Percentiles rank a stretch among this genome's conserved stretches.
These are phyloP conservation scores for Pempheris klunzingeri DNA, from an alignment of 2,797 vertebrate genomes.

Conservation along the genomic window DNA sequence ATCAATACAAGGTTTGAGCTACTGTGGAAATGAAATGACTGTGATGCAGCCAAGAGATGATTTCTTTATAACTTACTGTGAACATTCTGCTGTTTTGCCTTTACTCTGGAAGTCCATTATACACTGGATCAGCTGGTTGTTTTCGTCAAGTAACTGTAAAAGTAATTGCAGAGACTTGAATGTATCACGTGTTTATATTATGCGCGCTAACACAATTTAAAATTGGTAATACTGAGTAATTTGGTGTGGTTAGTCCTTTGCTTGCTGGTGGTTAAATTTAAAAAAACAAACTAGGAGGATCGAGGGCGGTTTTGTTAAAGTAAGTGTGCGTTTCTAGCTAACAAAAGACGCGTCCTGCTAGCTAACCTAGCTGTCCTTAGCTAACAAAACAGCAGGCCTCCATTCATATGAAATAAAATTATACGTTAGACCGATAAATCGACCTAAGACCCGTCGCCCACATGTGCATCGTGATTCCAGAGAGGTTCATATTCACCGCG, in stretches of 20 bases:
- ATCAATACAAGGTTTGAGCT: background rate
- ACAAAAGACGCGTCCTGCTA: slow-evolving; percentile 82
- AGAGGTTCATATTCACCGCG: slow-evolving; percentile 80
- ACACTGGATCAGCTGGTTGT: slow-evolving; percentile 99
- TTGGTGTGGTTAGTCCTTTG: accelerated
- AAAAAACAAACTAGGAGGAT: slow-evolving; percentile 24
- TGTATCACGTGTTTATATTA: background rate
- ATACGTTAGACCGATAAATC: background rate
- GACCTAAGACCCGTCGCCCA: background rate
- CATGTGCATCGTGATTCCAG: slow-evolving; percentile 39
- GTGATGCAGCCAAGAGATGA: accelerated
- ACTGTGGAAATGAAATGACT: background rate
- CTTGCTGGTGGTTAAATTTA: background rate
- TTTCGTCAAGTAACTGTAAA: slow-evolving; percentile 97
- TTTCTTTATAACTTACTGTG: slow-evolving; percentile 92
- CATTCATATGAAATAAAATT: slow-evolving; percentile 51
- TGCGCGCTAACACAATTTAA: background rate
- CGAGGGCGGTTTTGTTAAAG: slow-evolving; percentile 40
- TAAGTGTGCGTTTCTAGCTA: slow-evolving; percentile 74
- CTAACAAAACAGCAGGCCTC: slow-evolving; percentile 77
- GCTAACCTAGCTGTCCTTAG: slow-evolving; percentile 73
- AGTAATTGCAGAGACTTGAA: slow-evolving; percentile 33
- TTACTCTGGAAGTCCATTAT: slow-evolving; percentile 99
- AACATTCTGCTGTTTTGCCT: slow-evolving; percentile 98
- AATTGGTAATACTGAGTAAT: accelerated